phyloP scores from a whole-genome alignment of 2,113 vertebrate species.

The Hoplias malabaricus region DNA sequence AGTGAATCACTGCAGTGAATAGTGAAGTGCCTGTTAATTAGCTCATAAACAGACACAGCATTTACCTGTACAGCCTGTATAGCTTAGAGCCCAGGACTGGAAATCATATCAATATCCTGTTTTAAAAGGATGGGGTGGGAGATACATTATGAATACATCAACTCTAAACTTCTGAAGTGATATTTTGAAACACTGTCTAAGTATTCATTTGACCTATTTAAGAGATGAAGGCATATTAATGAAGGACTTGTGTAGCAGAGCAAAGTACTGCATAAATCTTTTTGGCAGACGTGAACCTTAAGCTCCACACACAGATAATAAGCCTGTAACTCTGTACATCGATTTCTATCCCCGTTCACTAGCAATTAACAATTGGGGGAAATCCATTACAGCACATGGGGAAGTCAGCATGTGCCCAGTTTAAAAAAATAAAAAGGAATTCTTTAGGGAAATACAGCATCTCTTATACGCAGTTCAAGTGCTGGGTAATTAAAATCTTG shows the following conservation, averaged over 20 bases:
- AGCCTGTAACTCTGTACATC: neutral
- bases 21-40: neutral
- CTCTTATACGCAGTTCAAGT: conserved; percentile 21
- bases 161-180: neutral
- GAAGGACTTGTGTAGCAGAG: conserved; percentile 6
- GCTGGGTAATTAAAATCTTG: conserved; percentile 44
- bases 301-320: conserved; percentile 13
- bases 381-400: conserved; percentile 34
- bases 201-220: conserved; percentile 18
- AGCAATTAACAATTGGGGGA: conserved; percentile 35
- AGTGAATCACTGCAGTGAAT: neutral
- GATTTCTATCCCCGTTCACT: conserved; percentile 29
- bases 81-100: too few species aligned
- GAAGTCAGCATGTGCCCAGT: conserved; percentile 12
- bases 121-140: neutral
- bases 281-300: conserved; percentile 23
- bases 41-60: neutral
- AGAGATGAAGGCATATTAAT: conserved; percentile 12
- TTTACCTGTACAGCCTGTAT: too few species aligned
- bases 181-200: neutral
- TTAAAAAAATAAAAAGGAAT: neutral
- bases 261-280: conserved; percentile 27
- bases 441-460: neutral
- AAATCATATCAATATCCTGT: neutral
- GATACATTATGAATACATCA: neutral